A percentile compares a stretch with the other conserved stretches of the same genome.
These are phyloP conservation scores for Ursus arctos DNA, from an alignment of 2,113 vertebrate species.

Conservation along the genomic window DNA sequence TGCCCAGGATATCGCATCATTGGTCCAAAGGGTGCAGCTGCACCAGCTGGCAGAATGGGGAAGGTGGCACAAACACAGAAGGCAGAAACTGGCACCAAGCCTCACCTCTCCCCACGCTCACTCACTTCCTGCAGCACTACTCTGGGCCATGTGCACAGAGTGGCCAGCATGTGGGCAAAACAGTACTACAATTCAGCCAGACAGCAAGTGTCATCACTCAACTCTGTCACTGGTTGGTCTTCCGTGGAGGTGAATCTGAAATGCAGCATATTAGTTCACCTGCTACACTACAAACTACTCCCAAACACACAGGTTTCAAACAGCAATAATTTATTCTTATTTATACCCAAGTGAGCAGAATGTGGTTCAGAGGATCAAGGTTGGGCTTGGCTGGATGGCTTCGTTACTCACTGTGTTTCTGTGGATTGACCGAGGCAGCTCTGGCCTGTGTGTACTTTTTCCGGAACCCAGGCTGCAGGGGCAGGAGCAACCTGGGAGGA, in stretches of 20 bases:
- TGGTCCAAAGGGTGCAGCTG: slow-evolving; percentile 68
- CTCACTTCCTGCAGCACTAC: neutral
- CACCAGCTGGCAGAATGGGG: slow-evolving; percentile 50
- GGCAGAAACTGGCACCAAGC: slow-evolving; percentile 49
- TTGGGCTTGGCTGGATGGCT: neutral
- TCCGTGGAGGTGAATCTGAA: neutral
- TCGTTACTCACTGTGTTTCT: neutral
- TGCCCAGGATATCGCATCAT: slow-evolving; percentile 36
- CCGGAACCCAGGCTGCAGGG: neutral
- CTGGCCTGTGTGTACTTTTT: neutral
- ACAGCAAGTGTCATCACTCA: neutral
- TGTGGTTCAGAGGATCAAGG: neutral
- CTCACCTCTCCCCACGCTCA: neutral
- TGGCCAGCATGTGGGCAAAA: neutral
- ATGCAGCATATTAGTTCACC: neutral
- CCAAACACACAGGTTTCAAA: neutral
- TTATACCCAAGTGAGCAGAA: neutral
- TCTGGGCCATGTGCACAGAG: neutral
- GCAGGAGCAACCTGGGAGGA: neutral
- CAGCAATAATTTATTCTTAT: neutral
- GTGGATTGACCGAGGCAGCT: neutral
- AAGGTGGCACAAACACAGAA: slow-evolving; percentile 56
- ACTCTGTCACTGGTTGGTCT: neutral
- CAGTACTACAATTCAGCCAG: neutral
- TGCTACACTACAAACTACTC: neutral